phyloP scores from a whole-genome alignment of 2,888 invertebrate species.

The Teinopalpus imperialis region DNA sequence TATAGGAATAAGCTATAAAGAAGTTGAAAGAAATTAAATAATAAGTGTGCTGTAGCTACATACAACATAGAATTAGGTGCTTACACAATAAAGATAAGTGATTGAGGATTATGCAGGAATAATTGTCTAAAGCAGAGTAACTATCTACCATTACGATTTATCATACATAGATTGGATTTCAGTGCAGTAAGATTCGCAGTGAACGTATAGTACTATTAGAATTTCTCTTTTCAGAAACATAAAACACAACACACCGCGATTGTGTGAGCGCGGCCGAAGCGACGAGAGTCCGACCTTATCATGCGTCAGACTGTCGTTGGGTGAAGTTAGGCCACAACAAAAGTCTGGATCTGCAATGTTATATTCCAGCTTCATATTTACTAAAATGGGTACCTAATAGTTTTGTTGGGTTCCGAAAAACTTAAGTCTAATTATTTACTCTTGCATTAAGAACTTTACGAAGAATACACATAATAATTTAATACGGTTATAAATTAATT shows the following conservation, averaged over 20 bases:
- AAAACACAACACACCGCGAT: conserved; percentile 83
- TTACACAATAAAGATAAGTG: conserved; percentile 34
- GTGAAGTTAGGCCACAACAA: conserved; percentile 92
- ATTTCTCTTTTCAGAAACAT: conserved; percentile 81
- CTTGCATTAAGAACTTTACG: no score
- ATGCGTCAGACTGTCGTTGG: conserved; percentile 87
- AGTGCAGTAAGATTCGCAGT: conserved; percentile 42
- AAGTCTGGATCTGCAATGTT: conserved; percentile 93
- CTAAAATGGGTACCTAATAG: not conserved
- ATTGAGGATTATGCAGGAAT: conserved; percentile 32
- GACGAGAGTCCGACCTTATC: conserved; percentile 78
- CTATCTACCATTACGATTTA: conserved; percentile 44
- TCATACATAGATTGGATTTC: conserved; percentile 37
- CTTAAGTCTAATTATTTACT: no score
- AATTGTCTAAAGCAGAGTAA: conserved; percentile 46
- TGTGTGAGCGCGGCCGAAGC: conserved; percentile 81
- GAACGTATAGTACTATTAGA: conserved; percentile 51
- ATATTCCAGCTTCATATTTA: conserved; percentile 36
- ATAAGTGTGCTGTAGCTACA: conserved; percentile 22
- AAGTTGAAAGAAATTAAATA: conserved; percentile 19
- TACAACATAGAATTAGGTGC: conserved; percentile 31
- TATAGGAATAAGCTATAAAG: conserved; percentile 11
- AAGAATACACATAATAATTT: no score
- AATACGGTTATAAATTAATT: no score
- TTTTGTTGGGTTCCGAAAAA: not conserved